Conservation (phyloP, 1,140 invertebrate species). For the Nymphalis io region DNA sequence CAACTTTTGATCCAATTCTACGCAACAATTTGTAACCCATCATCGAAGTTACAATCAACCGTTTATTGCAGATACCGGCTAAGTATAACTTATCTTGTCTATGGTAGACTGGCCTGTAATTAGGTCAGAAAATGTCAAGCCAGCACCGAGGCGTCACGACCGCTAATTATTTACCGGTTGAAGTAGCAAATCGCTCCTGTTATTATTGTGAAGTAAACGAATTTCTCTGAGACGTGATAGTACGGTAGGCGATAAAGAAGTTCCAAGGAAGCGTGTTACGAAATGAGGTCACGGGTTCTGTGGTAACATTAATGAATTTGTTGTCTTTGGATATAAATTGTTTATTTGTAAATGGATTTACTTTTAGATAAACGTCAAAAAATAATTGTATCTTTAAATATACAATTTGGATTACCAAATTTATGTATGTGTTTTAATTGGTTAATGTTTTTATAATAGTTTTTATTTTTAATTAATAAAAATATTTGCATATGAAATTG, state of each 20-base stretch:
- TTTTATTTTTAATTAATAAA: no score
- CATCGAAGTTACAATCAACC: background rate
- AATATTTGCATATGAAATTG: no score
- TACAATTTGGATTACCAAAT: no score
- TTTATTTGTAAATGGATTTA: conserved; percentile 2
- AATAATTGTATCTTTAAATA: no score
- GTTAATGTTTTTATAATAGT: no score
- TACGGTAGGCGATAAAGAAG: conserved; percentile 44
- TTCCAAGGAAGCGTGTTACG: conserved; percentile 13
- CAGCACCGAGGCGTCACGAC: conserved; percentile 46
- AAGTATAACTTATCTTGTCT: conserved; percentile 17
- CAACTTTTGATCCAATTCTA: conserved; percentile 5
- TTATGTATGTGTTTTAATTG: no score
- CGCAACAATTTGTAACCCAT: conserved; percentile 3
- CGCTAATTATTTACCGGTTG: conserved; percentile 51
- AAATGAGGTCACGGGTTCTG: conserved; percentile 18
- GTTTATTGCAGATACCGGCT: background rate
- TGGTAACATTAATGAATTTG: conserved; percentile 5
- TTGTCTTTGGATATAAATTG: conserved; percentile 1
- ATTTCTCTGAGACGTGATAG: conserved; percentile 59
- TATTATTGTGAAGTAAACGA: conserved; percentile 49
- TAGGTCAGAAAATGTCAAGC: conserved; percentile 43
- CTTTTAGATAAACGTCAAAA: background rate
- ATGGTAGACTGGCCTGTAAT: conserved; percentile 6
- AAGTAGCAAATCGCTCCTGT: conserved; percentile 51